Evolutionary conservation across 2,797 vertebrate species (phyloP).

Genomic region (Staurois parvus): DNA sequence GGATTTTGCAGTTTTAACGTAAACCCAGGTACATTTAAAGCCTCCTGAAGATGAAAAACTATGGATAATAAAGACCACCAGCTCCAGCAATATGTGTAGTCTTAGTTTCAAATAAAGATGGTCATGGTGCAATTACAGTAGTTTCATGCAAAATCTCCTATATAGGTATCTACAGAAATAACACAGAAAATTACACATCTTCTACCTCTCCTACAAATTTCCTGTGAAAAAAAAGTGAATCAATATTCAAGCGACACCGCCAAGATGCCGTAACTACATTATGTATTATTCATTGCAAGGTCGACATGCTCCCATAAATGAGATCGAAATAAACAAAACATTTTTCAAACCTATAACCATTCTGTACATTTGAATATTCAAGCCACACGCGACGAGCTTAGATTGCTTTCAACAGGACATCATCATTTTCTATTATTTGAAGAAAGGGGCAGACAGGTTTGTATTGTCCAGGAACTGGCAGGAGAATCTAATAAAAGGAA

Average conservation of each 20-base stretch:
- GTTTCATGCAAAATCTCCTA: background rate
- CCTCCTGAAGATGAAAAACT: too few relatives aligned
- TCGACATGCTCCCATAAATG: slow-evolving; percentile 20
- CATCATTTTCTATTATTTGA: slow-evolving; percentile 7
- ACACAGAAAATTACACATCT: slow-evolving; percentile 13
- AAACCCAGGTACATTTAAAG: too few relatives aligned
- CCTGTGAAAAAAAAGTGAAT: slow-evolving; percentile 14
- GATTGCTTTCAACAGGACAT: slow-evolving; percentile 13
- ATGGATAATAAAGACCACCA: too few relatives aligned
- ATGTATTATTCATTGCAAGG: slow-evolving; percentile 53
- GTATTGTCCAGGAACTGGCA: too few relatives aligned
- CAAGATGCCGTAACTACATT: slow-evolving; percentile 39
- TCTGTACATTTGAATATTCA: slow-evolving; percentile 1
- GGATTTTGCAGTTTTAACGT: too few relatives aligned
- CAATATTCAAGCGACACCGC: slow-evolving; percentile 48
- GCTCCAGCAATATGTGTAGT: too few relatives aligned
- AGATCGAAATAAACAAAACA: slow-evolving; percentile 48
- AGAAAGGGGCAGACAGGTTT: background rate
- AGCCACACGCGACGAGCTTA: slow-evolving; percentile 11
- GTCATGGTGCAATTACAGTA: too few relatives aligned
- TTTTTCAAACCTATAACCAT: slow-evolving; percentile 26
- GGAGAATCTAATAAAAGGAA: background rate
- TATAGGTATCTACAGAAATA: background rate
- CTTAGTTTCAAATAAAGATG: too few relatives aligned
- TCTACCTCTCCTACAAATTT: background rate